These are phyloP conservation scores for Mormyrops attenuatus DNA, from an alignment of 2,797 vertebrate genomes.

Conservation along the genomic window DNA sequence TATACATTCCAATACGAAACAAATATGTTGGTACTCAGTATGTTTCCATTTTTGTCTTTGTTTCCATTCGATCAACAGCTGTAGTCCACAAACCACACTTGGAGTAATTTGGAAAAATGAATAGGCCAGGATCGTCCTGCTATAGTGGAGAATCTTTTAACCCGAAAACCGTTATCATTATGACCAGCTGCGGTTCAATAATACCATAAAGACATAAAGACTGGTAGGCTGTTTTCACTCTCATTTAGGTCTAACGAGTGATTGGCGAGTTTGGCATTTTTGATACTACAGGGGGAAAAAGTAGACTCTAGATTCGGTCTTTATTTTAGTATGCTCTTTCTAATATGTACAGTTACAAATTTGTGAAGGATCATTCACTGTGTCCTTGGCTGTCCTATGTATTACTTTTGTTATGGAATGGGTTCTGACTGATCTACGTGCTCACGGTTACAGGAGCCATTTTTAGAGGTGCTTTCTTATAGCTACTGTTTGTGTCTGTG, in stretches of 20 bases:
- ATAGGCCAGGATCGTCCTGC: neutral
- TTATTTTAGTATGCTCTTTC: neutral
- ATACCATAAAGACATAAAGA: neutral
- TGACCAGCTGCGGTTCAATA: neutral
- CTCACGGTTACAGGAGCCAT: constrained; percentile 1
- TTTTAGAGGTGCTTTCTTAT: neutral
- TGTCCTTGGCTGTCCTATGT: constrained; percentile 6
- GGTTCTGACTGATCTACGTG: neutral
- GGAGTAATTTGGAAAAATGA: neutral
- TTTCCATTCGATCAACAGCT: neutral
- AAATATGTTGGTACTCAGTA: neutral
- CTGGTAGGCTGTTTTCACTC: neutral
- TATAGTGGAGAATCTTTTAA: neutral
- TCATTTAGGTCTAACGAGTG: neutral
- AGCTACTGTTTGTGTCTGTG: neutral
- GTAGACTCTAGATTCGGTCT: neutral
- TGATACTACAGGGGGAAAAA: neutral
- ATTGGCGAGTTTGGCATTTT: neutral
- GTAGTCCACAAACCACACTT: neutral
- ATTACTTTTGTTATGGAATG: neutral
- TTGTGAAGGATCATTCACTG: neutral
- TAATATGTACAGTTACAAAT: neutral
- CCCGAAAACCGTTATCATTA: neutral
- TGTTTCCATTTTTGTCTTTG: neutral
- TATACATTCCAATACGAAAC: neutral